A percentile compares a stretch with the other conserved stretches of the same genome.
These are phyloP conservation scores for Sphinx pinastri DNA, from an alignment of 2,888 invertebrate species.

Conservation along the genomic window DNA sequence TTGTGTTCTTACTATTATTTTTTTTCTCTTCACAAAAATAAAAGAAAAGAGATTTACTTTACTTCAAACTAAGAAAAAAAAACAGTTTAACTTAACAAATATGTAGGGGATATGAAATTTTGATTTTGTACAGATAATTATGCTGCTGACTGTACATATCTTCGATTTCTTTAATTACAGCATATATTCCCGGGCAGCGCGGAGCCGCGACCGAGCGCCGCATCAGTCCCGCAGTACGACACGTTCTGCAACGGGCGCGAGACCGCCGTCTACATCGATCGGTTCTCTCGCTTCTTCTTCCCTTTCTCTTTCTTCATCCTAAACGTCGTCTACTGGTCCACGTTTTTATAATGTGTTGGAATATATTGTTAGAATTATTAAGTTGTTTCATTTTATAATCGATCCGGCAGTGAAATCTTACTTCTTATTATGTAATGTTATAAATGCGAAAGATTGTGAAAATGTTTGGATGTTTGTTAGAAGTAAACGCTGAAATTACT, in stretches of 20 bases:
- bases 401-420: no score
- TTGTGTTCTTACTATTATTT: background rate
- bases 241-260: conserved; percentile 92
- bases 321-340: conserved; percentile 96
- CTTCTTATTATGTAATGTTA: no score
- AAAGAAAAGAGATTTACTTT: no score
- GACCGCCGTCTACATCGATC: conserved; percentile 93
- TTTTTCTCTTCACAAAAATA: no score
- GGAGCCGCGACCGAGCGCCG: conserved; percentile 85
- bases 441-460: no score
- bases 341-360: conserved; percentile 80
- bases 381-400: background rate
- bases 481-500: no score
- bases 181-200: conserved; percentile 76
- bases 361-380: conserved; percentile 13
- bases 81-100: no score
- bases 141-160: no score
- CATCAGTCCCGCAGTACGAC: conserved; percentile 90
- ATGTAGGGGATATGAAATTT: no score
- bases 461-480: no score
- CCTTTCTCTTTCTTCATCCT: conserved; percentile 95
- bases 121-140: no score
- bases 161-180: conserved; percentile 50
- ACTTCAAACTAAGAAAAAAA: no score
- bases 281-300: conserved; percentile 94